Evolutionary conservation across 2,888 invertebrate genomes (phyloP), one percentile per base, ranked within the genome.

Genomic region (Marasmarcha lunaedactyla): DNA sequence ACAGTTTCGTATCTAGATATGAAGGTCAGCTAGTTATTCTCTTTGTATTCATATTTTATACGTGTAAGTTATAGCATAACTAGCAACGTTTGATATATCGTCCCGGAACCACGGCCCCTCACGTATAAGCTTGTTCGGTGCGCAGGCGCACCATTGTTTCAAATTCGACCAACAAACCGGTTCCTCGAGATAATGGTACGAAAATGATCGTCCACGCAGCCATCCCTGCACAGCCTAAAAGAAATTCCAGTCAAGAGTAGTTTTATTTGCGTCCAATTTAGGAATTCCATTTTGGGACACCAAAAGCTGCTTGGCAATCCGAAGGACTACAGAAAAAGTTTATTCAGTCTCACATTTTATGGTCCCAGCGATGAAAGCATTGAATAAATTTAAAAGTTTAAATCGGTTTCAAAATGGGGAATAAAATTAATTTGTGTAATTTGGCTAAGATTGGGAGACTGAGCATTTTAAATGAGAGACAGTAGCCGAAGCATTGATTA

Each of bases 81-180:
- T 30, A 30, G 11, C 30, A 30, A 11, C 30, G n/a, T 30, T 30
- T 57, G 53, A 63, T 57, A 53, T 51, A 59, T 51, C 46, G 55
- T 55, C 56, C 57, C 63, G 58, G 56, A 59, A 63, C 59, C 54
- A 42, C 44, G 47, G 43, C 45, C 49, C 52, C 51, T 52, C 57
- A 55, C 53, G 41, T 38, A 35, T 38, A 30, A 30, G n/a, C 11
- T 30, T 11, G 30, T 11, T 11, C 10, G 6, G 11, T 30, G 46
- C 47, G 42, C 49, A 36, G 41, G 38, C 36, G 43, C 20, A 20
- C 74, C 64, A 78, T 77, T 78, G 74, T 81, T 66, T 76, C 59
- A 73, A 71, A 76, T 72, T 71, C 62, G 63, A 65, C 68, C 60
- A 68, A 67, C 57, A 54, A 70, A 78, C 81, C 77, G 78, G 81